Percentiles rank a stretch among this genome's conserved stretches.
phyloP scores from a whole-genome alignment of 2,113 vertebrate species.

The Myanophis thanlyinensis region DNA sequence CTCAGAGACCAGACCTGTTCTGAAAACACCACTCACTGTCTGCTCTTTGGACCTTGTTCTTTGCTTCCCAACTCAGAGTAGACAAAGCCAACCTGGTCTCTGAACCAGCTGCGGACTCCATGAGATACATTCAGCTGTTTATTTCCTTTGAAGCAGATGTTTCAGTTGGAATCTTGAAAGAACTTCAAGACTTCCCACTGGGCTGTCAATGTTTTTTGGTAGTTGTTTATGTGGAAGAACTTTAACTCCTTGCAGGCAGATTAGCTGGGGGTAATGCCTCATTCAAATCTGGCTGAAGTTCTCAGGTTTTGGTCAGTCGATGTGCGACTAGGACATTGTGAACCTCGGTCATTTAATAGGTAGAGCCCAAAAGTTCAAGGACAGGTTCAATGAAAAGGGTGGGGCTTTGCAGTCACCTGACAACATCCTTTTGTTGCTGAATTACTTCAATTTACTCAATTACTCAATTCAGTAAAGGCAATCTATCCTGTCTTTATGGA shows the following conservation, averaged over 20 bases:
- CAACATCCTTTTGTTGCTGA: neutral
- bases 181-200: neutral
- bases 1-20: neutral
- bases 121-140: neutral
- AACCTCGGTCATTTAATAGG: too few relatives aligned
- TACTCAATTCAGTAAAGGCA: neutral
- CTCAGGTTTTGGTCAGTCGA: neutral
- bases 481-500: neutral
- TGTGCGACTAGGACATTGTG: neutral
- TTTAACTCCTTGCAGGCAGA: neutral
- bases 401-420: neutral
- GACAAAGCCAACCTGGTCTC: neutral
- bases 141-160: conserved; percentile 12
- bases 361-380: neutral
- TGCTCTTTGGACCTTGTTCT: neutral
- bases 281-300: neutral
- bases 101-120: neutral
- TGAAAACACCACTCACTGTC: neutral
- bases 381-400: too few relatives aligned
- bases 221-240: neutral
- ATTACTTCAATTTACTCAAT: too few relatives aligned
- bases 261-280: neutral
- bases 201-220: neutral
- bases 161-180: conserved; percentile 9
- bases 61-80: neutral